These are phyloP conservation scores for Tretioscincus oriximinensis DNA, from an alignment of 2,113 vertebrate species.

Conservation along the genomic window DNA sequence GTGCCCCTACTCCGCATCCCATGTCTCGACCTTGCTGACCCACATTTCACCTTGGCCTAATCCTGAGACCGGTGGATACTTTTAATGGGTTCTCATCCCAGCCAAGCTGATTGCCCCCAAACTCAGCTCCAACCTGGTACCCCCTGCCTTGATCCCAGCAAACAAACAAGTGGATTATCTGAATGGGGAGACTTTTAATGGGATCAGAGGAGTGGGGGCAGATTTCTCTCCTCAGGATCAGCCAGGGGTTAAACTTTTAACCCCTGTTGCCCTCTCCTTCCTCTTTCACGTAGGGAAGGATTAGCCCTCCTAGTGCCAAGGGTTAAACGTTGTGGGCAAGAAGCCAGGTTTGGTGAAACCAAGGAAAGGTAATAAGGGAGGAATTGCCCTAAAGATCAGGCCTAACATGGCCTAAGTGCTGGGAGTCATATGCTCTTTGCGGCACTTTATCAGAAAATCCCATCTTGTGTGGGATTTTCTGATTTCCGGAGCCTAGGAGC, in stretches of 20 bases:
- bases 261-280: neutral
- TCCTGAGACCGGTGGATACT: neutral
- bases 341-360: neutral
- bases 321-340: conserved; percentile 7
- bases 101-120: neutral
- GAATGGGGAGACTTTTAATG: conserved; percentile 23
- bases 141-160: neutral
- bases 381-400: no score
- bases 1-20: no score
- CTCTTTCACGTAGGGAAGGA: neutral
- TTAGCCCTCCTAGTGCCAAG: neutral
- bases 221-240: conserved; percentile 11
- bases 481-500: no score
- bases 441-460: no score
- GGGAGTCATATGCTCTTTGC: no score
- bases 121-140: no score
- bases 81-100: conserved; percentile 14
- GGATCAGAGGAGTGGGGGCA: conserved; percentile 4
- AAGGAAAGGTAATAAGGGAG: neutral
- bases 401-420: no score
- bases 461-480: no score
- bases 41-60: neutral
- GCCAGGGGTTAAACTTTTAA: conserved; percentile 9
- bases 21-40: neutral
- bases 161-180: conserved; percentile 5